Evolutionary conservation across 2,113 vertebrate species (phyloP).

Genomic region (Colaptes auratus): DNA sequence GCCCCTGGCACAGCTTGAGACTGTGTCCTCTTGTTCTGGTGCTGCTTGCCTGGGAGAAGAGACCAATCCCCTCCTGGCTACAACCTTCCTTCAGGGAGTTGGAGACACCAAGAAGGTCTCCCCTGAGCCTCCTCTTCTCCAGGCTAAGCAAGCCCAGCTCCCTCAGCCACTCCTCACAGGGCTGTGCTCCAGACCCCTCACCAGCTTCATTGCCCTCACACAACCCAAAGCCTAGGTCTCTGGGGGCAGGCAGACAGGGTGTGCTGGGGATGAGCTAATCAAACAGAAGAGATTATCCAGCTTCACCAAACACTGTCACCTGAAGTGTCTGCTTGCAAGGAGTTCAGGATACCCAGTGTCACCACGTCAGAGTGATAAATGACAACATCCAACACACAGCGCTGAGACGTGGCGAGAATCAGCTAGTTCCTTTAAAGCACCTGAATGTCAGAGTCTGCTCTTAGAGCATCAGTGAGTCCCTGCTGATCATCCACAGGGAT

Average conservation of each 20-base stretch:
- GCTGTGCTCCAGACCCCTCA: no score
- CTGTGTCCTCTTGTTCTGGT: no score
- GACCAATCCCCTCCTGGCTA: no score
- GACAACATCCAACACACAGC: neutral
- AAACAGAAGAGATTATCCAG: neutral
- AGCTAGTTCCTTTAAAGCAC: neutral
- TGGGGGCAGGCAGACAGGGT: neutral
- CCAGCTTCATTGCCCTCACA: no score
- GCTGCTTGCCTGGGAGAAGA: no score
- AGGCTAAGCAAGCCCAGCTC: no score
- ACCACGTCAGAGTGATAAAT: neutral
- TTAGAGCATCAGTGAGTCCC: accelerated
- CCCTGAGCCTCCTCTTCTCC: no score
- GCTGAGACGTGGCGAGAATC: neutral
- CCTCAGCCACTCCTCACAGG: no score
- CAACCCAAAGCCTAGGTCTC: neutral
- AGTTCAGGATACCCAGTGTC: neutral
- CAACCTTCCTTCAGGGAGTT: no score
- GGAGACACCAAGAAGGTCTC: no score
- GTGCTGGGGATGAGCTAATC: neutral
- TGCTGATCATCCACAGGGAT: accelerated
- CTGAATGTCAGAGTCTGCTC: neutral
- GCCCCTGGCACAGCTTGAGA: no score
- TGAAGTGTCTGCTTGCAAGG: neutral
- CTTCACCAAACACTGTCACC: neutral